phyloP scores from a whole-genome alignment of 2,797 vertebrate species.

The Tenualosa thibaudeaui region DNA sequence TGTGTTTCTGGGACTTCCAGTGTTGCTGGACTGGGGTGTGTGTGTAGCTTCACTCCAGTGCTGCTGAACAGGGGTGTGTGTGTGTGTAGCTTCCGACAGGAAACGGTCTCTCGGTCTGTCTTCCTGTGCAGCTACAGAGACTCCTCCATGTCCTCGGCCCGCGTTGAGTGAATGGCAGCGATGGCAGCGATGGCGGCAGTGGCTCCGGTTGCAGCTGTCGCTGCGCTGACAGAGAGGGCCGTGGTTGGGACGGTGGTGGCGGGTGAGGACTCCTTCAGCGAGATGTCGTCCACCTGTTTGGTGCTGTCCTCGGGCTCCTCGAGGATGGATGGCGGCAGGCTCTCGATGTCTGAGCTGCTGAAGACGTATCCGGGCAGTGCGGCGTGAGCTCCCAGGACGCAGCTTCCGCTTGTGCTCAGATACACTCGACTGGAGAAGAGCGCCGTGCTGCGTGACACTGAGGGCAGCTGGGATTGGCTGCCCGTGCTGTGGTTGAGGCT shows the following conservation, averaged over 20 bases:
- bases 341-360: constrained; percentile 74
- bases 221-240: too few relatives aligned
- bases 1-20: too few relatives aligned
- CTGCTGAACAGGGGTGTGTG: too few relatives aligned
- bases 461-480: constrained; percentile 65
- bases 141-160: background rate
- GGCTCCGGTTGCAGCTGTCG: too few relatives aligned
- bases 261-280: constrained; percentile 43
- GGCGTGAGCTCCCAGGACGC: constrained; percentile 53
- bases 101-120: too few relatives aligned
- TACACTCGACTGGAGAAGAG: constrained; percentile 58
- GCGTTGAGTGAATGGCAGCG: background rate
- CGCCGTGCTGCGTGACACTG: constrained; percentile 57
- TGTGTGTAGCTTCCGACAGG: too few relatives aligned
- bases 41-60: too few relatives aligned
- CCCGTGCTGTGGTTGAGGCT: constrained; percentile 69
- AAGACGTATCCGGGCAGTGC: constrained; percentile 74
- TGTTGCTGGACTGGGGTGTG: too few relatives aligned
- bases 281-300: constrained; percentile 39
- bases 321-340: constrained; percentile 57
- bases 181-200: background rate
- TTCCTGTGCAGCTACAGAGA: background rate
- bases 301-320: constrained; percentile 51
- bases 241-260: background rate
- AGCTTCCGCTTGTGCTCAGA: constrained; percentile 31